Conservation (phyloP, 2,113 vertebrate species). For the Camelus bactrianus region DNA sequence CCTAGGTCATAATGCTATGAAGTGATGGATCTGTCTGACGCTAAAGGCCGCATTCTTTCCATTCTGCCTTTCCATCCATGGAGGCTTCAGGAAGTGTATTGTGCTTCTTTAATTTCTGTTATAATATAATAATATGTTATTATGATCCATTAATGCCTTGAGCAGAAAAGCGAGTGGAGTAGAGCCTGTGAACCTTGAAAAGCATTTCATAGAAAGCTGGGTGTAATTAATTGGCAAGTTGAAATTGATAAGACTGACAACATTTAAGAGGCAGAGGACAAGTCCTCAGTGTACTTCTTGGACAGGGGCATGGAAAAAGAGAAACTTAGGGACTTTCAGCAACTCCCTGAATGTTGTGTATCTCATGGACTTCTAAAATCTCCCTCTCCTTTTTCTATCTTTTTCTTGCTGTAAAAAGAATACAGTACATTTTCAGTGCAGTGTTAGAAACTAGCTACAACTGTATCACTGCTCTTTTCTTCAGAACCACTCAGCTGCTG, state of each 20-base stretch:
- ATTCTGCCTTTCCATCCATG: not conserved
- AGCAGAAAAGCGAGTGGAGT: not conserved
- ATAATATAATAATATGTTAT: not conserved
- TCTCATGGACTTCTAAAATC: not conserved
- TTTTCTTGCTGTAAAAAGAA: not conserved
- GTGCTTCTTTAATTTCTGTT: conserved; percentile 25
- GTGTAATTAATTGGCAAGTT: not conserved
- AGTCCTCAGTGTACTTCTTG: conserved; percentile 10
- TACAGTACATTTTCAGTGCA: not conserved
- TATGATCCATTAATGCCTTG: not conserved
- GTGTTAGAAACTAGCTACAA: not conserved
- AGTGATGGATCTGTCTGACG: not conserved
- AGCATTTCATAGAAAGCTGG: not conserved
- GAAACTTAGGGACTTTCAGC: not conserved
- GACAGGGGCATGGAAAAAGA: not conserved
- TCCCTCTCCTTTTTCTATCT: not conserved
- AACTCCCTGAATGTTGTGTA: not conserved
- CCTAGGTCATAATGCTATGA: not conserved
- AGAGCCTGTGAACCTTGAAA: conserved; percentile 28
- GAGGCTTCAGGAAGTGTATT: conserved; percentile 4
- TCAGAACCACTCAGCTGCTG: not conserved
- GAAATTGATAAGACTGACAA: not conserved
- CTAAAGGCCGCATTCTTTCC: not conserved
- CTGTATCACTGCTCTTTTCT: not conserved
- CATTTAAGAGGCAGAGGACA: not conserved